Conservation (phyloP, 2,888 invertebrate genomes). For the Deilephila porcellus region DNA sequence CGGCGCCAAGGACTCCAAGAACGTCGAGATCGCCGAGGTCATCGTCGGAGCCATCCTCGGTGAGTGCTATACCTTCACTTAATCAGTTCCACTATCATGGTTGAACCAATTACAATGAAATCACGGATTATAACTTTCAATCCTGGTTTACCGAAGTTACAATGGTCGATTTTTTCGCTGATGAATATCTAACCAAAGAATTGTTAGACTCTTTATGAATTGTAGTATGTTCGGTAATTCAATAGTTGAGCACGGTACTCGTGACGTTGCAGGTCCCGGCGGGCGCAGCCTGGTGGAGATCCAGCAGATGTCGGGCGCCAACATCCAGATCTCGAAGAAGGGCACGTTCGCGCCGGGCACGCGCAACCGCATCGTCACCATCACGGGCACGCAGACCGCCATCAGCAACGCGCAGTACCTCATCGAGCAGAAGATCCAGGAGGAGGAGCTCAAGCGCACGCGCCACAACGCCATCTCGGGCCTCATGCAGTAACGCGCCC, state of each 20-base stretch:
- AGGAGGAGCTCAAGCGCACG: constrained; percentile 97
- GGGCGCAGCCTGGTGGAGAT: constrained; percentile 98
- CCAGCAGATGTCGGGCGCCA: constrained; percentile 98
- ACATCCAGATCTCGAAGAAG: constrained; percentile 99
- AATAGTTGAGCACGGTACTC: not conserved
- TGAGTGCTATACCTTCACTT: constrained; percentile 60
- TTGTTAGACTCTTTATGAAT: no score
- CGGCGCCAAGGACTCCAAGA: constrained; percentile 92
- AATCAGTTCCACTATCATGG: no score
- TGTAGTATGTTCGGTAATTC: no score
- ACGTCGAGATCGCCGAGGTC: constrained; percentile 97
- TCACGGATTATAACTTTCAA: no score
- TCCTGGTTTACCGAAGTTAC: no score
- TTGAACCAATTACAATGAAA: no score
- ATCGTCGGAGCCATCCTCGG: constrained; percentile 99
- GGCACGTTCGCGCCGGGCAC: constrained; percentile 98
- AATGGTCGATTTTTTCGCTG: no score
- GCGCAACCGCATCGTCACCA: constrained; percentile 98
- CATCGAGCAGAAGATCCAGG: constrained; percentile 98
- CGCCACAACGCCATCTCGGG: constrained; percentile 93
- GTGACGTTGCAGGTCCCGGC: constrained; percentile 88
- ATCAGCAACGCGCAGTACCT: constrained; percentile 97
- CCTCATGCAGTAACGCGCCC: constrained; percentile 86
- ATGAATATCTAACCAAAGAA: no score
- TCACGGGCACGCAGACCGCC: constrained; percentile 94